Base-by-base conservation (phyloP, 2,888 invertebrate species). In the Heliconius charithonia region DNA sequence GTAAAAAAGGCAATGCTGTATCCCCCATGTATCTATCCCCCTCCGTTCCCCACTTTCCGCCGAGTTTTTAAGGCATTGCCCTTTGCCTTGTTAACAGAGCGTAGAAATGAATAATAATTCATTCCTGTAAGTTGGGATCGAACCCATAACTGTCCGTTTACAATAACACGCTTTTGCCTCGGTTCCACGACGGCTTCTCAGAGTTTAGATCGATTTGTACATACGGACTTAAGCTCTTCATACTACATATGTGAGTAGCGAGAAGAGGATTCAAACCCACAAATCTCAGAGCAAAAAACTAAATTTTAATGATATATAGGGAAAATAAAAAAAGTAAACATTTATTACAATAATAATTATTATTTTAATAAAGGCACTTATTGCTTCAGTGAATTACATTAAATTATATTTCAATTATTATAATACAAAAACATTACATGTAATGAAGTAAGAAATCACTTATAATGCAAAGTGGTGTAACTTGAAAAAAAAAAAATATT, bases 291-390 rank as follows among this genome's bases (percentile, higher is more conserved):
- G 45, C 45, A 45, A 16, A 45, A 56, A 22, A 56, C 22, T 9
- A 56, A 56, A n/a, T 22, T n/a, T 56, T 56, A 56, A 63, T 16
- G 16, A 16, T 27, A 27, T 27, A 32, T 19, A 25, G 41, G 25
- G 12, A 67, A 67, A 69, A 66, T 66, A 32, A 66, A 29, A 67
- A 41, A 41, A 10, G 3, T 12, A 37, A 41, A n/a, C 59, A 22
- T 51, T 59, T n/a, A 32, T 67, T n/a, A 12, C n/a, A 25, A 67
- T n/a, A 67, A n/a, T 67, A 4, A n/a, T 67, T 37, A 67, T 67
- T 41, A 37, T 67, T 67, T 69, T 41, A 69, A 16, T 45, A 45
- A 69, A 69, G 69, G 69, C 69, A 69, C 69, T 41, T 69, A 69
- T 69, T 45, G 69, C 9, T 69, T 69, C 41, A 37, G 32, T 65